Evolutionary conservation across 2,113 vertebrate species (phyloP), one percentile per base, ranked within the genome.

Genomic region (Todiramphus saurophagus): DNA sequence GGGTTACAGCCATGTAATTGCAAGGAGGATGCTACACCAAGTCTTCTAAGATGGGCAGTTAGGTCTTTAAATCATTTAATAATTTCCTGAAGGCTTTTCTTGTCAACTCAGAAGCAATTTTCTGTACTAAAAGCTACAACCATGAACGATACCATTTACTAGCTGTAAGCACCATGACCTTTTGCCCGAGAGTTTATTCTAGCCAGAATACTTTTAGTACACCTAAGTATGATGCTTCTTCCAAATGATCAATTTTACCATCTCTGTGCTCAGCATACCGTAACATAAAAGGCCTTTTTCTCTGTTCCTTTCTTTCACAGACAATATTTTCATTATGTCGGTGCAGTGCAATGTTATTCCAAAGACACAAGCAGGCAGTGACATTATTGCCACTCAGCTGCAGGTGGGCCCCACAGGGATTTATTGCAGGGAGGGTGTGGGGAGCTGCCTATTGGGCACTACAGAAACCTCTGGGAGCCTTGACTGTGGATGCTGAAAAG

Each of bases 251-350:
- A 58, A 72, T 94, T 86, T 94, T 81, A 89, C 3, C 2, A 67
- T 83, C 72, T 92, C 69, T 43, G 53, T 83, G 64, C 53, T 83
- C 88, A 93, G 79, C 56, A 58, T 60, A 60, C 83, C 68, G 8
- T 93, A 74, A 78, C 79, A 77, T 80, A 90, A 95, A 93, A 46
- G 56, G 73, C 77, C 60, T 19, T 81, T 94, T 92, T 67, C 55
- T 74, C 68, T 37, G 6, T 81, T 86, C 60, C 85, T 63, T 86
- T 72, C 53, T 88, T 83, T 83, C 82, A 72, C 68, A 75, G 76
- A 72, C 51, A 46, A 39, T 78, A 88, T 84, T 89, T 82, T 86
- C 76, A 63, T 72, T 62, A 7, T 55, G 85, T 90, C 82, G 81
- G 51, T 83, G 76, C 85, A 88, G 59, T 0, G 0, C 33, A 59